These are phyloP conservation scores for Kradibia gibbosae DNA, from an alignment of 1,140 invertebrate genomes.

Conservation along the genomic window DNA sequence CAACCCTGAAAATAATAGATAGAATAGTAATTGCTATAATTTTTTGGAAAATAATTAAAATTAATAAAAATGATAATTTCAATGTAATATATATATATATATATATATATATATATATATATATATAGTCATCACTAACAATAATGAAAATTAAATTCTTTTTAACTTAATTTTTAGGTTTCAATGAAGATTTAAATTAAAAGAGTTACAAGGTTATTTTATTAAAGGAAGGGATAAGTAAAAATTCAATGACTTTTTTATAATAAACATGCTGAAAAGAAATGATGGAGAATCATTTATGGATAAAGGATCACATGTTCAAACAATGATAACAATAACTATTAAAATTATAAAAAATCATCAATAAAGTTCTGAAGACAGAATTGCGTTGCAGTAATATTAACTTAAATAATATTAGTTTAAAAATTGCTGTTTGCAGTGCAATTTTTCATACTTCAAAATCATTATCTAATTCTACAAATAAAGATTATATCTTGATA, in stretches of 20 bases:
- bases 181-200: conserved; percentile 1
- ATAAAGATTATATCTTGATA: too few species aligned
- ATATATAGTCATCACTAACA: background rate
- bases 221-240: conserved; percentile 36
- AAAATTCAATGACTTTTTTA: conserved; percentile 33
- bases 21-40: too few species aligned
- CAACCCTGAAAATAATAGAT: too few species aligned
- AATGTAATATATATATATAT: background rate
- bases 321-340: conserved; percentile 7
- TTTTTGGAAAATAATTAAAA: too few species aligned
- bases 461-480: too few species aligned
- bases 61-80: too few species aligned
- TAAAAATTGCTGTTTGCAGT: conserved; percentile 7
- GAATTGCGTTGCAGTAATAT: too few species aligned
- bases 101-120: background rate
- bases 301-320: conserved; percentile 3
- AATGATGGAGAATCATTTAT: conserved; percentile 35
- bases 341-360: conserved; percentile 5
- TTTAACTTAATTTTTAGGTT: conserved; percentile 16
- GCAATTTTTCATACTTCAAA: too few species aligned
- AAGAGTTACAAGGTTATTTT: conserved; percentile 14
- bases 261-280: conserved; percentile 36
- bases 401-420: too few species aligned
- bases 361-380: conserved; percentile 25
- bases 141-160: conserved; percentile 8